Conservation (phyloP, 1,140 invertebrate species). For the Stegodyphus dumicola region DNA sequence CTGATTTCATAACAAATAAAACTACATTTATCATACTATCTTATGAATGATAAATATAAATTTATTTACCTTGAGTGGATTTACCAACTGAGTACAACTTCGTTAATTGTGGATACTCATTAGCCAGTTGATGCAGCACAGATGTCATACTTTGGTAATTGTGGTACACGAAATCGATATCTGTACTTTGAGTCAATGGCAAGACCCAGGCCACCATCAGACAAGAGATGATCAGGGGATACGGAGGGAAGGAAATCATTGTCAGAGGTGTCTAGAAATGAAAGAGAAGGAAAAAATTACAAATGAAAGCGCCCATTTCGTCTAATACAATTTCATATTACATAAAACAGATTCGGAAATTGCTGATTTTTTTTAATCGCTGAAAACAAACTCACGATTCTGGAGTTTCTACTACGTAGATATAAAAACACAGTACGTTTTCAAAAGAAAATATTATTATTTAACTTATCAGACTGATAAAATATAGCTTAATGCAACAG, state of each 20-base stretch:
- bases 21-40: too few relatives aligned
- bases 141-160: slow-evolving; percentile 87
- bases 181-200: slow-evolving; percentile 67
- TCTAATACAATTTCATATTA: too few relatives aligned
- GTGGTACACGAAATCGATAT: slow-evolving; percentile 81
- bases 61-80: slow-evolving; percentile 83
- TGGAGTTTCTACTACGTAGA: too few relatives aligned
- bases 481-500: too few relatives aligned
- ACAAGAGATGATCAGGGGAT: not conserved
- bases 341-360: too few relatives aligned
- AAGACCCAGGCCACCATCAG: not conserved
- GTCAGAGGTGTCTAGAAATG: not conserved
- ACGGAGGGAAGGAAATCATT: not conserved
- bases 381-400: too few relatives aligned
- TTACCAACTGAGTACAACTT: slow-evolving; percentile 93
- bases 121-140: slow-evolving; percentile 82
- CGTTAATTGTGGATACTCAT: slow-evolving; percentile 84
- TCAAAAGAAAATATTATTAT: too few relatives aligned
- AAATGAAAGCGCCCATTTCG: too few relatives aligned
- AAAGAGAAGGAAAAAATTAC: not conserved
- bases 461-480: too few relatives aligned
- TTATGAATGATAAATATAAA: not conserved
- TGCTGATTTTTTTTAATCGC: too few relatives aligned
- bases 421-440: too few relatives aligned
- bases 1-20: too few relatives aligned